These are phyloP conservation scores for Hipposideros larvatus DNA, from an alignment of 2,797 vertebrate genomes.

Conservation along the genomic window DNA sequence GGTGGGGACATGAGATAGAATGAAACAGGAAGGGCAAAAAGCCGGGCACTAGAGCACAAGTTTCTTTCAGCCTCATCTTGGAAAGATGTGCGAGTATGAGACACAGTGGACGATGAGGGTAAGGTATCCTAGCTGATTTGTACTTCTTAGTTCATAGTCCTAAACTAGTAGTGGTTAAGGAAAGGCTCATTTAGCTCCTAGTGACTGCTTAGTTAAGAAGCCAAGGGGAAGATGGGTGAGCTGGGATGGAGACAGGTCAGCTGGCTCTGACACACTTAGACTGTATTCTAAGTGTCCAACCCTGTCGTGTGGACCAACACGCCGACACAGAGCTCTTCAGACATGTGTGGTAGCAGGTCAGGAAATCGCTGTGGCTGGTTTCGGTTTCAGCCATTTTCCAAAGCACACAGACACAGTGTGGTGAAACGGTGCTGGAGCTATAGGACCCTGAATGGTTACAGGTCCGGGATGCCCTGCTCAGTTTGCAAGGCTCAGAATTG, in stretches of 20 bases:
- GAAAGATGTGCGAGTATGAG: neutral
- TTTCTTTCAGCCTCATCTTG: neutral
- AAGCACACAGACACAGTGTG: neutral
- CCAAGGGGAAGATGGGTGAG: neutral
- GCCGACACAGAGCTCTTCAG: neutral
- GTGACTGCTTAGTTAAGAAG: neutral
- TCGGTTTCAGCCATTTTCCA: neutral
- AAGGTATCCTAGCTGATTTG: neutral
- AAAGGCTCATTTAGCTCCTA: neutral
- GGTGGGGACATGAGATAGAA: neutral
- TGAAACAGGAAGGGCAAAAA: neutral
- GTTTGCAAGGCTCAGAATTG: neutral
- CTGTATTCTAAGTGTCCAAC: neutral
- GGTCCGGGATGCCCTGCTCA: neutral
- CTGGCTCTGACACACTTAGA: neutral
- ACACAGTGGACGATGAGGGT: too few species aligned
- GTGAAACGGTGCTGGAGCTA: neutral
- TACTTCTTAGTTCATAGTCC: neutral
- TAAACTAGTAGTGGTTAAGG: neutral
- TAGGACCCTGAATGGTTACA: rapidly evolving
- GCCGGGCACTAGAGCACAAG: neutral
- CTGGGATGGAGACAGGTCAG: neutral
- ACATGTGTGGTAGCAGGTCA: neutral
- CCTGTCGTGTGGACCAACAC: rapidly evolving
- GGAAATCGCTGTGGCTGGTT: neutral